Base-by-base conservation (phyloP, 2,888 invertebrate species). In the Bruchidius siliquastri region DNA sequence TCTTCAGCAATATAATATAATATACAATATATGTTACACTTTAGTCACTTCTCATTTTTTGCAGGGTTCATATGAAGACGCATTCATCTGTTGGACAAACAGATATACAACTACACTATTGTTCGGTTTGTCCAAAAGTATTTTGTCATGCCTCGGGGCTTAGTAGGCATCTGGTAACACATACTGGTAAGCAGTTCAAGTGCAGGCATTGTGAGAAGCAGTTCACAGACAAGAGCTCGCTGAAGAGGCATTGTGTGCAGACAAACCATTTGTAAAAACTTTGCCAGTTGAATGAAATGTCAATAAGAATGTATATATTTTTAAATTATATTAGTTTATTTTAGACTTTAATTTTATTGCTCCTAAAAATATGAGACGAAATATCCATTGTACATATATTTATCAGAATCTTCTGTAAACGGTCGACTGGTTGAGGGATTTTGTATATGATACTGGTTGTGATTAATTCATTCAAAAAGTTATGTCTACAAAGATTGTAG, bases 161-260 rank as follows among this genome's bases (percentile, higher is more conserved):
- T 21, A 92, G 92, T 81, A 88, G 93, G 68, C 93, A 93, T 86
- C 85, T 92, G 78, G 87, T 89, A 18, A 88, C 90, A 10, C 93
- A 93, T 82, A 89, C 89, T 0, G 93, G 92, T 0, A 89, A 91
- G 79, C 88, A 88, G 13, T 92, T 89, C 84, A 88, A 89, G 77
- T 93, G 93, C 83, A 87, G 88, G 8, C 88, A 88, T 79, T 94
- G 94, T 83, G 88, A 89, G 73, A 91, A 92, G 69, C 87, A 88
- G 10, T 94, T 94, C 84, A 90, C 89, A 20, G 94, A 94, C 87
- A 91, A 91, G 81, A 93, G 93, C 80, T 92, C 94, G 0, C 86
- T 94, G 71, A 86, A 90, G 75, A 87, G 94, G 3, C 94, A 94
- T 81, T 83, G 88, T 68, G 82, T 85, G 68, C 84, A 85, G 74